Evolutionary conservation across 2,113 vertebrate genomes (phyloP).

Genomic region (Pluvianellus socialis): DNA sequence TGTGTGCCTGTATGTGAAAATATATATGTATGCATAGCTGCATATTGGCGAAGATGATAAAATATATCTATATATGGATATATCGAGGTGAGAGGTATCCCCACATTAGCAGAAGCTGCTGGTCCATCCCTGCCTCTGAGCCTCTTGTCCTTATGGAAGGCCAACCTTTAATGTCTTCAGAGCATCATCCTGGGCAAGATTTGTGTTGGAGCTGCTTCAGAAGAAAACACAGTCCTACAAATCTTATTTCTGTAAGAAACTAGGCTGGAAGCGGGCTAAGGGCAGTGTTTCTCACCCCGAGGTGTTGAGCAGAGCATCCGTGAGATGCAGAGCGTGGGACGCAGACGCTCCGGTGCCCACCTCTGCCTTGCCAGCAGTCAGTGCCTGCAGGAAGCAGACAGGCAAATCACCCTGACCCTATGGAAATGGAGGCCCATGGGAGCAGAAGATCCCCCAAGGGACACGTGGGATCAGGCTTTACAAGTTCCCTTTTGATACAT

Average conservation of each 20-base stretch:
- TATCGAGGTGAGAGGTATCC: not conserved
- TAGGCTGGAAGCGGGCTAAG: not conserved
- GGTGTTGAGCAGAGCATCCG: not conserved
- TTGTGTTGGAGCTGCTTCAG: not conserved
- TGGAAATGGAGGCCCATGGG: not conserved
- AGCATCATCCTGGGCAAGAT: not conserved
- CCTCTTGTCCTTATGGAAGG: not conserved
- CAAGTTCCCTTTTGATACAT: not conserved
- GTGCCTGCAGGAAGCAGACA: not conserved
- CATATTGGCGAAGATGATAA: not conserved
- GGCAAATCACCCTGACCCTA: not conserved
- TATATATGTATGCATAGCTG: rapidly evolving
- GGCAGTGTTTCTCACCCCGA: not conserved
- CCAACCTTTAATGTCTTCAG: not conserved
- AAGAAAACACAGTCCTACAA: not conserved
- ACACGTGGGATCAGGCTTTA: not conserved
- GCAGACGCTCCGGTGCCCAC: not conserved
- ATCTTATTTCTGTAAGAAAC: not conserved
- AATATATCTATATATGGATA: rapidly evolving
- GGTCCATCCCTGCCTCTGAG: not conserved
- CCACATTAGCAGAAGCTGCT: not conserved
- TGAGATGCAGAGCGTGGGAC: not conserved
- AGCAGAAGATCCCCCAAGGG: not conserved
- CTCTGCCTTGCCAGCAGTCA: too few species aligned
- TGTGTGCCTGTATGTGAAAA: not conserved